Evolutionary conservation across 2,797 vertebrate species (phyloP).

Genomic region (Australoheros facetus): DNA sequence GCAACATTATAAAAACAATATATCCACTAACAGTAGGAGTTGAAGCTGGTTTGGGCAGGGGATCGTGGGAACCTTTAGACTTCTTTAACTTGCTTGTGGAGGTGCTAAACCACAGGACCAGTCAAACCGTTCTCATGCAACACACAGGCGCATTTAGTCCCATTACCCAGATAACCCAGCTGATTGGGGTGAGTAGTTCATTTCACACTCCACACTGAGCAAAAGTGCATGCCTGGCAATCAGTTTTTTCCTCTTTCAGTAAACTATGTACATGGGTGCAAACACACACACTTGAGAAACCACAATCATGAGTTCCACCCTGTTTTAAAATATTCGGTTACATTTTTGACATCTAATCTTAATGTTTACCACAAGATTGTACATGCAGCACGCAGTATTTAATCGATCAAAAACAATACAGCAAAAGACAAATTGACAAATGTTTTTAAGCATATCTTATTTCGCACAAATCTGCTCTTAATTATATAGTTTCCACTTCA

Average conservation of each 20-base stretch:
- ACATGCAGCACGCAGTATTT: neutral
- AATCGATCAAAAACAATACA: neutral
- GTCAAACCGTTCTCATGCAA: constrained; percentile 50
- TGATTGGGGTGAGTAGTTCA: constrained; percentile 52
- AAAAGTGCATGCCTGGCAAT: constrained; percentile 62
- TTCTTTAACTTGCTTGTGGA: constrained; percentile 22
- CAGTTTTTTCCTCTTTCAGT: constrained; percentile 76
- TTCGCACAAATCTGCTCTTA: neutral
- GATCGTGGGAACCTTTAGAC: constrained; percentile 52
- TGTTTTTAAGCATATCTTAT: neutral
- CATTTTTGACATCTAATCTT: constrained; percentile 19
- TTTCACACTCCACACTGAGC: constrained; percentile 44
- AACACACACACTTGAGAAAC: constrained; percentile 36
- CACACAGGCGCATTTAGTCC: constrained; percentile 32
- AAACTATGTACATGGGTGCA: constrained; percentile 41
- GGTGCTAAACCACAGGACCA: constrained; percentile 77
- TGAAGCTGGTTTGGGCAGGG: constrained; percentile 17
- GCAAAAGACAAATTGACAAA: neutral
- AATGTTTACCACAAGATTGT: neutral
- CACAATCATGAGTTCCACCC: constrained; percentile 63
- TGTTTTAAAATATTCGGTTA: constrained; percentile 42
- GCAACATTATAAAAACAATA: neutral
- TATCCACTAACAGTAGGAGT: neutral
- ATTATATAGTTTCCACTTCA: neutral
- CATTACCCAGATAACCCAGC: constrained; percentile 16